Evolutionary conservation across 2,113 vertebrate genomes (phyloP).

Genomic region (Ochotona princeps): DNA sequence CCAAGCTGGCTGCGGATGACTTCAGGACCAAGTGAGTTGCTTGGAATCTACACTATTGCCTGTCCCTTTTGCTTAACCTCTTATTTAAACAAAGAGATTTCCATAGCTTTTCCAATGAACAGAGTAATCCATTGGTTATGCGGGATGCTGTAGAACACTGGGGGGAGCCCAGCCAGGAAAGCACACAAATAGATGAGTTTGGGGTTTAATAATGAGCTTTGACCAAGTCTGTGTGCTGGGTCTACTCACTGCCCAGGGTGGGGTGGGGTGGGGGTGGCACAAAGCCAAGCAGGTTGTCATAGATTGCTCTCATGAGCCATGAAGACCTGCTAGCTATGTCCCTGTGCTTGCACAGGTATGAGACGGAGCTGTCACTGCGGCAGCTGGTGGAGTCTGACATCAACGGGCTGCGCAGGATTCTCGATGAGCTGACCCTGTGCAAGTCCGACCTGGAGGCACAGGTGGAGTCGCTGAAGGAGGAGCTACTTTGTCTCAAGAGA

Average conservation of each 20-base stretch:
- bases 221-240: not conserved
- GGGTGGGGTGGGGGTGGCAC: not conserved
- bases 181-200: not conserved
- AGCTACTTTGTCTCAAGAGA: conserved; percentile 78
- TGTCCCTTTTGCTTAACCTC: not conserved
- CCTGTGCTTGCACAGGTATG: conserved; percentile 73
- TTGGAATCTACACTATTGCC: not conserved
- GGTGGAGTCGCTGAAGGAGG: conserved; percentile 78
- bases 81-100: not conserved
- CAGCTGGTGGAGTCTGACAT: conserved; percentile 83
- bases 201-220: not conserved
- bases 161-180: not conserved
- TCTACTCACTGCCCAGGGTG: conserved; percentile 23
- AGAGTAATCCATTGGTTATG: not conserved
- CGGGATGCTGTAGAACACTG: not conserved
- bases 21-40: conserved; percentile 90
- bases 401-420: conserved; percentile 77
- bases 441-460: conserved; percentile 76
- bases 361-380: conserved; percentile 80
- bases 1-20: conserved; percentile 89
- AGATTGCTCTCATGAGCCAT: not conserved
- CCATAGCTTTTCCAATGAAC: not conserved
- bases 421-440: conserved; percentile 81
- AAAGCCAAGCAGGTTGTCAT: not conserved
- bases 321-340: not conserved